Percentiles rank a stretch among this genome's conserved stretches.
Evolutionary conservation across 2,797 vertebrate species (phyloP).

Genomic region (Chelidonichthys spinosus): DNA sequence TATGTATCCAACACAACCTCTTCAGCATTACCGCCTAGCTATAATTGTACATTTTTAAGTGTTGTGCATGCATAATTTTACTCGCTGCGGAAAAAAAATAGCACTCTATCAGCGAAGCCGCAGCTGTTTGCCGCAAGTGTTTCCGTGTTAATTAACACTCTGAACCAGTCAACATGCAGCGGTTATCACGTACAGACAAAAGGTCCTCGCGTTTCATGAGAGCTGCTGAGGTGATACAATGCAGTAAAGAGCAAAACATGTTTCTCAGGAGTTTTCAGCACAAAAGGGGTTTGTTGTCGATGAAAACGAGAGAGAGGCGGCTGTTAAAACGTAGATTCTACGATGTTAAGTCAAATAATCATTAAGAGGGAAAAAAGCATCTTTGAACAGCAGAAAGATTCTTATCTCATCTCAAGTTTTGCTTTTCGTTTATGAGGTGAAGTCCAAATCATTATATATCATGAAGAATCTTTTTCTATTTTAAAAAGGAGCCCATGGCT

Average conservation of each 20-base stretch:
- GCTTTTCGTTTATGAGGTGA: neutral
- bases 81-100: slow-evolving; percentile 61
- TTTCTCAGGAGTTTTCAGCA: slow-evolving; percentile 7
- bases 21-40: slow-evolving; percentile 69
- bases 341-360: neutral
- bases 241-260: slow-evolving; percentile 1
- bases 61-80: slow-evolving; percentile 76
- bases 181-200: slow-evolving; percentile 5
- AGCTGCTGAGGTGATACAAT: neutral
- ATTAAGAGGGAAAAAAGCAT: too few species aligned
- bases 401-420: neutral
- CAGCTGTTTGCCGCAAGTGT: slow-evolving; percentile 35
- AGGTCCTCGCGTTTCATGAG: slow-evolving; percentile 8
- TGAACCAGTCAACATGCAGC: slow-evolving; percentile 1
- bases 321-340: neutral
- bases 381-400: neutral
- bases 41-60: slow-evolving; percentile 76
- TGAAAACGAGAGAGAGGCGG: neutral
- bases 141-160: slow-evolving; percentile 34
- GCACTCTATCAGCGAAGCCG: slow-evolving; percentile 48
- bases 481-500: neutral
- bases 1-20: slow-evolving; percentile 65
- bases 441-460: neutral
- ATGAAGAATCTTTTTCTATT: neutral
- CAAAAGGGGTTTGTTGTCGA: neutral